Conservation (phyloP, 2,797 vertebrate genomes). For the Sebastes hubbsi region DNA sequence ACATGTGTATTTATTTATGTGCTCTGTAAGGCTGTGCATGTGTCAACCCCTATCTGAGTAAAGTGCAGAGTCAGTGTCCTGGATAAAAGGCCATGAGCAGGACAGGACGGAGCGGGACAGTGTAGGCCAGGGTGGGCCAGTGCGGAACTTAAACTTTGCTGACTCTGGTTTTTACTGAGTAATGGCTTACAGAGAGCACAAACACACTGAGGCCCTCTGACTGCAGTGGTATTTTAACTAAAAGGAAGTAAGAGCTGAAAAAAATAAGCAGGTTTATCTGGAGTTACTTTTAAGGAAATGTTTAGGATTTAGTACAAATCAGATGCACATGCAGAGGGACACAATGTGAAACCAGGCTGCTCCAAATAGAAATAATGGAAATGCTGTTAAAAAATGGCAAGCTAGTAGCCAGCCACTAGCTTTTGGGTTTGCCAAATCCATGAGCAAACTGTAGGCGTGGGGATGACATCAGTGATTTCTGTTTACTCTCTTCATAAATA, state of each 20-base stretch:
- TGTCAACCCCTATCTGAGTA: constrained; percentile 20
- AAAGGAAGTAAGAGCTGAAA: constrained; percentile 3
- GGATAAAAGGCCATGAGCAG: constrained; percentile 59
- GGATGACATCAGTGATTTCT: constrained; percentile 51
- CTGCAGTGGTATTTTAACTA: constrained; percentile 18
- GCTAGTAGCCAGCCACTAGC: neutral
- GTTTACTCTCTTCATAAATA: constrained; percentile 70
- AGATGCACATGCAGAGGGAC: neutral
- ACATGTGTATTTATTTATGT: neutral
- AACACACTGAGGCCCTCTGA: constrained; percentile 23
- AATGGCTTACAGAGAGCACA: constrained; percentile 54
- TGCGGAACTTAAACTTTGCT: constrained; percentile 75
- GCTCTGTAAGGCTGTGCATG: neutral
- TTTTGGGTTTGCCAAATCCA: constrained; percentile 9
- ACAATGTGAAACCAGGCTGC: neutral
- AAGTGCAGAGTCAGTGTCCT: constrained; percentile 73
- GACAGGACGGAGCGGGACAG: constrained; percentile 55
- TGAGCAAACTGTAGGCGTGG: constrained; percentile 23
- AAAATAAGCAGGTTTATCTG: constrained; percentile 3
- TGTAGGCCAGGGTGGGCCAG: constrained; percentile 46
- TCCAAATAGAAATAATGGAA: neutral
- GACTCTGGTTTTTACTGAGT: constrained; percentile 66
- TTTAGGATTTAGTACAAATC: neutral
- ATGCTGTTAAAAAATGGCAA: neutral
- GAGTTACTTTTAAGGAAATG: neutral